phyloP scores from a whole-genome alignment of 2,113 vertebrate species.

The Prionailurus viverrinus region DNA sequence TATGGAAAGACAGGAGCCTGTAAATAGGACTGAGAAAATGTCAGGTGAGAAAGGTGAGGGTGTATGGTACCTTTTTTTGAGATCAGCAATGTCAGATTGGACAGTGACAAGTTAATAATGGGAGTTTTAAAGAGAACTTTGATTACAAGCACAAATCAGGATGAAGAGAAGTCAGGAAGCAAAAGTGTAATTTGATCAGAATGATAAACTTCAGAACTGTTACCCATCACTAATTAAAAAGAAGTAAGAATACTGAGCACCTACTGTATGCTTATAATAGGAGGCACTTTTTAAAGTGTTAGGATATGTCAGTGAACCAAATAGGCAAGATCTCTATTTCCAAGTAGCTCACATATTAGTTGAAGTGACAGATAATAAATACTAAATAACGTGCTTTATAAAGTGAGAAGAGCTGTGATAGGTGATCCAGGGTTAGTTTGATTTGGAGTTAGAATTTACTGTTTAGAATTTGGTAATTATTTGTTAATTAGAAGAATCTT shows the following conservation, averaged over 20 bases:
- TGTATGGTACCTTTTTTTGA: background rate
- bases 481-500: background rate
- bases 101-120: background rate
- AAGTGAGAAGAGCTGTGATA: background rate
- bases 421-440: background rate
- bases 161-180: background rate
- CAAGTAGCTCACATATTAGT: background rate
- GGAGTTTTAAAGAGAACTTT: background rate
- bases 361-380: background rate
- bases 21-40: background rate
- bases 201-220: background rate
- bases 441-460: background rate
- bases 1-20: background rate
- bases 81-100: background rate
- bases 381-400: background rate
- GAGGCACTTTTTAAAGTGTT: background rate
- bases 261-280: background rate
- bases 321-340: background rate
- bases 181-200: conserved; percentile 1
- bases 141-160: background rate
- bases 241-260: background rate
- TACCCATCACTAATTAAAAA: background rate
- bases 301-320: background rate
- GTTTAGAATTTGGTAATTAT: background rate
- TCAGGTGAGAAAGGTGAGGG: background rate